phyloP scores from a whole-genome alignment of 2,113 vertebrate species.

The Galemys pyrenaicus region DNA sequence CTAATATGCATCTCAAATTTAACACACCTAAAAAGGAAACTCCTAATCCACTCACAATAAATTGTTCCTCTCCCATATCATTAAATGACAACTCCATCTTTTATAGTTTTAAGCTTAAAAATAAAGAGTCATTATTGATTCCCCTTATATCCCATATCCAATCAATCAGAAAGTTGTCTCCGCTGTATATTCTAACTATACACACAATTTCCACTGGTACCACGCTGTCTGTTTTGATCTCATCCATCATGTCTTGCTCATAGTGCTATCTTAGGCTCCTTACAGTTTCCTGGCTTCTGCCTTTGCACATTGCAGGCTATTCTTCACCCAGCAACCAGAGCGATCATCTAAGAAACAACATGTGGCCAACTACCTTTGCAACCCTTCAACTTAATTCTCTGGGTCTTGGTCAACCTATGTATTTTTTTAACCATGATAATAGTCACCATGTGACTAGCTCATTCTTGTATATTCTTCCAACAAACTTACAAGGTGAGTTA shows the following conservation, averaged over 20 bases:
- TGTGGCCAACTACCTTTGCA: not conserved
- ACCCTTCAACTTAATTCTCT: not conserved
- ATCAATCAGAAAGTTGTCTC: not conserved
- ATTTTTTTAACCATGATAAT: not conserved
- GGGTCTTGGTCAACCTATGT: not conserved
- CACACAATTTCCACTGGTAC: not conserved
- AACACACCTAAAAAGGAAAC: conserved; percentile 39
- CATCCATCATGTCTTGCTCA: conserved; percentile 8
- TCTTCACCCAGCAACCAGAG: not conserved
- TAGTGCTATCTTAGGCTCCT: not conserved
- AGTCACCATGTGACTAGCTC: not conserved
- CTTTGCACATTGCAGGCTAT: not conserved
- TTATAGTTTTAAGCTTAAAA: conserved; percentile 3
- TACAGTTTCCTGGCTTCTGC: not conserved
- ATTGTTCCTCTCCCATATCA: not conserved
- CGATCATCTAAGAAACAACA: not conserved
- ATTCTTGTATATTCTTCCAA: not conserved
- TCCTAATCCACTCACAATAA: not conserved
- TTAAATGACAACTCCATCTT: not conserved
- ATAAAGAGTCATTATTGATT: not conserved
- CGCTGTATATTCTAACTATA: not conserved
- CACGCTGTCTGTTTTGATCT: not conserved
- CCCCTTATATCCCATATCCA: not conserved
- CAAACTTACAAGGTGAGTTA: not conserved
- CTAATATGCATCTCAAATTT: conserved; percentile 29